A percentile compares a stretch with the other conserved stretches of the same genome.
Conservation (phyloP, 1,140 invertebrate genomes). For the Trichogramma pretiosum region DNA sequence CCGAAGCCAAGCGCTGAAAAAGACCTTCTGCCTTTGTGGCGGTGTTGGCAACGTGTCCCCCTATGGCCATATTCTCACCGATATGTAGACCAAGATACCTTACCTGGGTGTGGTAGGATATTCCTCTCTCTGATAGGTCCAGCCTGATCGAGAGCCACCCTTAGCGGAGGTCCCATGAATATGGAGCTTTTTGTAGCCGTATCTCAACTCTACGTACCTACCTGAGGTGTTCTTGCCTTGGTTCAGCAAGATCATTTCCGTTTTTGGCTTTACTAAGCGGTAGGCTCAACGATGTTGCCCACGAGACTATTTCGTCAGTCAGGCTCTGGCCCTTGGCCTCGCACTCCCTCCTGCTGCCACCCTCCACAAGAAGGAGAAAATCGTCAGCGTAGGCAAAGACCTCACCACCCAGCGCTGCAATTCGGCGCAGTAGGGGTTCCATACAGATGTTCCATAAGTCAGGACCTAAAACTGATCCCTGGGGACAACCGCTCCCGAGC, state of each 20-base stretch:
- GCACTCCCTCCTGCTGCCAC: neutral
- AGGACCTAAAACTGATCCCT: neutral
- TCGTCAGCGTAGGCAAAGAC: neutral
- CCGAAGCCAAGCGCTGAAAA: neutral
- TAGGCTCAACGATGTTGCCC: neutral
- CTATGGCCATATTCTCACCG: neutral
- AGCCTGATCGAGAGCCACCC: neutral
- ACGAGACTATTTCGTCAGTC: neutral
- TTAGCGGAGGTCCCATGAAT: neutral
- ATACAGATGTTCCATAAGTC: neutral
- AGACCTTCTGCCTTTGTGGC: neutral
- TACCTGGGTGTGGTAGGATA: neutral
- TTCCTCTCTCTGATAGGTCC: neutral
- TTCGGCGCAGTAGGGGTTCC: constrained; percentile 3
- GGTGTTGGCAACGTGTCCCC: neutral
- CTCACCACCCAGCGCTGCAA: too few species aligned
- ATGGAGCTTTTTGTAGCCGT: neutral
- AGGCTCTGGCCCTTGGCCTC: neutral
- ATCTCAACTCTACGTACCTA: neutral
- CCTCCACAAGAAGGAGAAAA: neutral
- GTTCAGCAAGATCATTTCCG: neutral
- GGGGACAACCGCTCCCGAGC: neutral
- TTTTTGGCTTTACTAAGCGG: neutral
- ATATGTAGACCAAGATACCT: constrained; percentile 1
- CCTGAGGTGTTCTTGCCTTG: neutral